phyloP scores from a whole-genome alignment of 2,113 vertebrate genomes.

The Oncorhynchus keta region DNA sequence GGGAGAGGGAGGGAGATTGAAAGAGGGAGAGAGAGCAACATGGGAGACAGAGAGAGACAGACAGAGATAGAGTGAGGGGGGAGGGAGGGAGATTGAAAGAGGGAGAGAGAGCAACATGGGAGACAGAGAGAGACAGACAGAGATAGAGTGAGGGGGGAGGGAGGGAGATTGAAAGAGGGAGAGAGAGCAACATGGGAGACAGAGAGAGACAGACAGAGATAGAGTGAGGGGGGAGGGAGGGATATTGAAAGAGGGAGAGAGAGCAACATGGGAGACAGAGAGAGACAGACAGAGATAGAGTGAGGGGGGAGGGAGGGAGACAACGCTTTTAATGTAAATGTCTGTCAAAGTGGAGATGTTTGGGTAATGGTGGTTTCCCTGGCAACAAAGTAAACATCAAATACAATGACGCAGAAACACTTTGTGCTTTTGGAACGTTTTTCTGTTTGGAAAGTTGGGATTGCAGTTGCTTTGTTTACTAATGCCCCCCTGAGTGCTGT shows the following conservation, averaged over 20 bases:
- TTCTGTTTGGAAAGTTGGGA: conserved; percentile 15
- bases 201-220: conserved; percentile 11
- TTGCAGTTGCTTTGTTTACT: conserved; percentile 40
- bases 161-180: too few relatives aligned
- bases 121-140: too few relatives aligned
- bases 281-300: conserved; percentile 9
- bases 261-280: too few relatives aligned
- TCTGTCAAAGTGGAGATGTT: conserved; percentile 59
- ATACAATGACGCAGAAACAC: conserved; percentile 55
- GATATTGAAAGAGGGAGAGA: too few relatives aligned
- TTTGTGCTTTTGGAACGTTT: conserved; percentile 50
- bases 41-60: background rate
- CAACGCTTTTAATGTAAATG: conserved; percentile 57
- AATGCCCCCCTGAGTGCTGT: conserved; percentile 47
- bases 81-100: too few relatives aligned
- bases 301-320: background rate
- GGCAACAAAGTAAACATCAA: conserved; percentile 65
- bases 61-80: too few relatives aligned
- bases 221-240: background rate
- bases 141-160: too few relatives aligned
- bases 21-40: conserved; percentile 12
- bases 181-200: too few relatives aligned
- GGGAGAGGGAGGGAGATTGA: background rate
- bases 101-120: too few relatives aligned
- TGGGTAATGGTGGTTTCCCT: conserved; percentile 56